These are phyloP conservation scores for Erebia aethiops DNA, from an alignment of 2,888 invertebrate species.

Conservation along the genomic window DNA sequence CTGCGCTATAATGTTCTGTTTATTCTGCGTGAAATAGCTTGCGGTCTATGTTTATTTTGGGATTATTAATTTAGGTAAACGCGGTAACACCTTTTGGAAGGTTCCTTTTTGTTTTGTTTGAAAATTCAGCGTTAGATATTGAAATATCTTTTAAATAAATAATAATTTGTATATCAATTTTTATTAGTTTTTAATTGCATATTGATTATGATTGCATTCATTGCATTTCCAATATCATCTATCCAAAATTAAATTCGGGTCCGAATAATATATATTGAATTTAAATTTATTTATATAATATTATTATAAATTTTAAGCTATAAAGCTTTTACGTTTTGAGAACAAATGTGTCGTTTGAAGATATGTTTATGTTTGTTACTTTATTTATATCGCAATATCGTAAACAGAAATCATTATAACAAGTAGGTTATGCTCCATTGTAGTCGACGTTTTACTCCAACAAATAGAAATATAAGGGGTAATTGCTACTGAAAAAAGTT, in stretches of 20 bases:
- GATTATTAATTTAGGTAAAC: conserved; percentile 5
- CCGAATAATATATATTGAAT: too few relatives aligned
- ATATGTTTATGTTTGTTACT: neutral
- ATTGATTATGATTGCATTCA: too few relatives aligned
- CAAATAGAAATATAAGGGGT: conserved; percentile 35
- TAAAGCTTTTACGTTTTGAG: too few relatives aligned
- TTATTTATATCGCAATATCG: neutral
- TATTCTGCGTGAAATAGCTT: neutral
- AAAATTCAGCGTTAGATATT: too few relatives aligned
- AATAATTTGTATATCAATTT: too few relatives aligned
- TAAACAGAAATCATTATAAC: neutral
- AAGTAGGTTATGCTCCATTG: neutral
- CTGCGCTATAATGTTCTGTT: conserved; percentile 14
- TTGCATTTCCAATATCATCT: too few relatives aligned
- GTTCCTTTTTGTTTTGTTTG: neutral
- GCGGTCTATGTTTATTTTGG: neutral
- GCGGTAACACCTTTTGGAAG: neutral
- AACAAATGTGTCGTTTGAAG: neutral
- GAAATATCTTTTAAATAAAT: too few relatives aligned
- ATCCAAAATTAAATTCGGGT: too few relatives aligned
- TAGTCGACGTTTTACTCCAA: neutral
- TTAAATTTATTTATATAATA: too few relatives aligned
- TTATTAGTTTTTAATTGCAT: too few relatives aligned
- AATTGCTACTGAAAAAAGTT: conserved; percentile 49
- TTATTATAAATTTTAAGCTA: too few relatives aligned